Evolutionary conservation across 2,113 vertebrate species (phyloP).

Genomic region (Tamias sibiricus): DNA sequence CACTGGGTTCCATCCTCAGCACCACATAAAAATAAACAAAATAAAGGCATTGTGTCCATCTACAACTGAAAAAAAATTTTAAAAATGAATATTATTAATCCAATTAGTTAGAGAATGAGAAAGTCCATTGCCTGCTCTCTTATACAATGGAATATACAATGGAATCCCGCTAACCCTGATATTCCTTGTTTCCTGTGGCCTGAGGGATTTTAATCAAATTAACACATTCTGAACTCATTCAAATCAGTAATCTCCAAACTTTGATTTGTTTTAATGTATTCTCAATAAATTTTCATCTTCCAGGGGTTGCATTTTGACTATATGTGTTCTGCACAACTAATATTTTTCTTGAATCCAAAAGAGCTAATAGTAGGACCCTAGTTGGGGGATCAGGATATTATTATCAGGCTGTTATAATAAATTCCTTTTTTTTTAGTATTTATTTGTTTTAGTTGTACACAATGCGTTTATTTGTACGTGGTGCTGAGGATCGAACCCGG

Average conservation of each 20-base stretch:
- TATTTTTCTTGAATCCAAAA: constrained; percentile 42
- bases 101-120: constrained; percentile 27
- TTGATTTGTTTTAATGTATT: background rate
- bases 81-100: background rate
- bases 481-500: no score
- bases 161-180: background rate
- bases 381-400: constrained; percentile 33
- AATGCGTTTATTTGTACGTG: no score
- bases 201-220: constrained; percentile 22
- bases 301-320: background rate
- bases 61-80: background rate
- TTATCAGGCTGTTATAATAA: background rate
- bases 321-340: background rate
- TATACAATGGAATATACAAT: background rate
- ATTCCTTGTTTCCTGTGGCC: constrained; percentile 18
- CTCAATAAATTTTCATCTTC: constrained; percentile 48
- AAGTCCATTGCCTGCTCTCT: background rate
- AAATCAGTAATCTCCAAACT: constrained; percentile 46
- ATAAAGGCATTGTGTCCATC: no score
- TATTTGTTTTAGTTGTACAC: no score
- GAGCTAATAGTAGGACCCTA: background rate
- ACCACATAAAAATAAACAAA: no score
- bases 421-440: no score
- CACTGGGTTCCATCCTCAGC: no score
- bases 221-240: background rate